These are phyloP conservation scores for Desmophyllum pertusum DNA, from an alignment of 92 coral and sea anemone species.

Conservation along the genomic window DNA sequence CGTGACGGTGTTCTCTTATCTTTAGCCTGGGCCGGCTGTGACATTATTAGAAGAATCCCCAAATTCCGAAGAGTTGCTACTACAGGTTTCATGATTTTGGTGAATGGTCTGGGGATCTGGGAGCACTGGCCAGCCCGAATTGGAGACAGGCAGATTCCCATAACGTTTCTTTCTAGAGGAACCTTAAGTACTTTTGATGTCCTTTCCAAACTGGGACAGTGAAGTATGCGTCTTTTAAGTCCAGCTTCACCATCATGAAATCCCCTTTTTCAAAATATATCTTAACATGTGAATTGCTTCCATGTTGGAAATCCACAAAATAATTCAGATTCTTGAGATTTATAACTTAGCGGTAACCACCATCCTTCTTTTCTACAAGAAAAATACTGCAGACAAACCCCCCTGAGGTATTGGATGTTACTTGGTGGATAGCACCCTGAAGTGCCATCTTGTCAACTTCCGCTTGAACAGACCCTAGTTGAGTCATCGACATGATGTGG, in stretches of 20 bases:
- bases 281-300: constrained; percentile 41
- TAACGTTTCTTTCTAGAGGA: constrained; percentile 17
- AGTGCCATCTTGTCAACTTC: constrained; percentile 6
- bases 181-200: constrained; percentile 33
- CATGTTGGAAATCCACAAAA: constrained; percentile 38
- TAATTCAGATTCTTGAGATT: constrained; percentile 35
- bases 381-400: constrained; percentile 1
- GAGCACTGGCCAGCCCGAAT: constrained; percentile 46
- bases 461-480: background rate
- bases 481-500: background rate
- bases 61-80: constrained; percentile 32
- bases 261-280: constrained; percentile 46
- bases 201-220: constrained; percentile 51
- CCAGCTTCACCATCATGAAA: constrained; percentile 51
- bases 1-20: too few relatives aligned
- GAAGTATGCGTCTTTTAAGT: constrained; percentile 53
- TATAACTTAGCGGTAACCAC: constrained; percentile 28
- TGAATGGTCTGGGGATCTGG: constrained; percentile 1
- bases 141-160: constrained; percentile 45
- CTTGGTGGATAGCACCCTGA: constrained; percentile 19
- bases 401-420: constrained; percentile 5
- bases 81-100: constrained; percentile 43
- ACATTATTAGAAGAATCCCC: constrained; percentile 28
- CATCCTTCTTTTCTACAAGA: constrained; percentile 35
- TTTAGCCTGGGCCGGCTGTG: too few relatives aligned